Base-by-base conservation (phyloP, 64 coral and sea anemone genomes). In the Montipora efflorescens region DNA sequence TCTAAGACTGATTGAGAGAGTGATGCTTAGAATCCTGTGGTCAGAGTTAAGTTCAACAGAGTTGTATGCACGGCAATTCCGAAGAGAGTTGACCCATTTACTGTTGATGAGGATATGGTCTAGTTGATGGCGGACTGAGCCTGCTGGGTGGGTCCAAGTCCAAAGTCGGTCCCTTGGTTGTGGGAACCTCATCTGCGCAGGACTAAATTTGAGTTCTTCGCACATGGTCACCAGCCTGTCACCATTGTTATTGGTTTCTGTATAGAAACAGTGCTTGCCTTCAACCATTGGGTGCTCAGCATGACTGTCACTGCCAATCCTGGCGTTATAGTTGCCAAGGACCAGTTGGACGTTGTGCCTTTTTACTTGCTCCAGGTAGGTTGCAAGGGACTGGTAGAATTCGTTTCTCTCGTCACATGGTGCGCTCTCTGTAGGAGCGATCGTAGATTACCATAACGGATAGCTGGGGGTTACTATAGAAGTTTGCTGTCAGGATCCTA, bases 81-180 rank as follows among this genome's bases (percentile, higher is more conserved):
- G n/a, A 16, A 71, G 55, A 59, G 89, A 90, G 66, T 90, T 90
- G 11, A 81, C 18, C 89, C 89, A 90, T 28, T 90, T 90, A 2
- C 86, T 70, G 71, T 47, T 51, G 47, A 88, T 75, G 9, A 80
- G 75, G 14, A 90, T 90, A 36, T 90, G 77, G 78, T 90, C 57
- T 8, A 90, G 77, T 45, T 80, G 76, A 1, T 21, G 12, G 22
- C 22, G 22, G 43, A 8, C 44, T 55, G 76, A 67, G 3, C 89
- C 89, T 15, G n/a, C 62, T 3, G 89, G 77, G 43, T 80, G 59
- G 5, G 21, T 22, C 50, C 23, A 70, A 70, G 67, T 70, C 14
- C 67, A 70, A 11, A 70, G 67, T 16, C 67, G 13, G 18, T 16
- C 67, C 13, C 5, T 11, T 16, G 67, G 67, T 16, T 70, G 67